Evolutionary conservation across 1,140 invertebrate genomes (phyloP), one percentile per base, ranked within the genome.

Genomic region (Sminthurinus signatus): DNA sequence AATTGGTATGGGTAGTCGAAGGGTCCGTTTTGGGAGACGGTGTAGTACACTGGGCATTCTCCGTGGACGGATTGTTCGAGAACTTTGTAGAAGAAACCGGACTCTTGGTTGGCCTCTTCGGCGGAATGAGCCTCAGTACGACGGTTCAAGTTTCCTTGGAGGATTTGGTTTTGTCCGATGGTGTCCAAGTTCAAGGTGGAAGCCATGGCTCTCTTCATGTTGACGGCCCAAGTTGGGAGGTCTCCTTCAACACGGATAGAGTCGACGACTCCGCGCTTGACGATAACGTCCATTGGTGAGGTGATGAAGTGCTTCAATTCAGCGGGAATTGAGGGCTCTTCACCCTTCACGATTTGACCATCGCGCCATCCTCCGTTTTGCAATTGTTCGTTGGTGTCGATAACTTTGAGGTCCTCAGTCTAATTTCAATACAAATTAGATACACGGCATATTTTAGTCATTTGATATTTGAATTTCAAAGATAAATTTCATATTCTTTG

Each of bases 61-160:
- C 67, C 67, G 21, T 67, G 64, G 31, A 71, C 58, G 55, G 63
- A 55, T 32, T 68, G 46, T 61, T 71, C 70, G 51, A 67, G 39
- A 2, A 32, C 32, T 43, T 71, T 51, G 54, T 62, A 71, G 61
- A 71, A 71, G 55, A 58, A 69, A n/a, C 70, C 70, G 39, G 62
- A 54, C 29, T 68, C 63, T 36, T 66, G 56, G 36, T 67, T 55
- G 12, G 39, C 28, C 28, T 70, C 65, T 8, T 58, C 62, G 27
- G 54, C 60, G 27, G 51, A 50, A 28, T 62, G 27, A 46, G 48
- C 44, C 57, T 68, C 62, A 51, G 64, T 69, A 25, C 67, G 55
- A 21, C 70, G 66, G 64, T 71, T 66, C 21, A 71, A 23, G 58
- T 71, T 71, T 21, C 70, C 70, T n/a, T 65, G 42, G 19, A 71